phyloP scores from a whole-genome alignment of 2,888 invertebrate species.

The Oscheius sp. region DNA sequence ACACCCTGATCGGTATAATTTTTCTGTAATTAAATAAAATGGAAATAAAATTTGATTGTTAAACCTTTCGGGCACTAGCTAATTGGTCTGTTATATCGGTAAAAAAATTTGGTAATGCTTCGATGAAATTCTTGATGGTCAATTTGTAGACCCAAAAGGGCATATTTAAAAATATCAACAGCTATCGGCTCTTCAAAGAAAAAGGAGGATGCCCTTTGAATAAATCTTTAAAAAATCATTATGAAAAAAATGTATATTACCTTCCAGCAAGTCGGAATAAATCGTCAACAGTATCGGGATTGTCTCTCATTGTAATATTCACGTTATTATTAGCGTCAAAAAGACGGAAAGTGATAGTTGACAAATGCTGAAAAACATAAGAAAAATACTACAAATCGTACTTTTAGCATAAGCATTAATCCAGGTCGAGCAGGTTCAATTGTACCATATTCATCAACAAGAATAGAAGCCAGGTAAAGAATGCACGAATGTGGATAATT shows the following conservation, averaged over 20 bases:
- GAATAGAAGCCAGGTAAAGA: conserved; percentile 78
- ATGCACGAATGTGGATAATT: conserved; percentile 84
- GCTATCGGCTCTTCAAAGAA: conserved; percentile 83
- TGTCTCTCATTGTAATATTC: conserved; percentile 83
- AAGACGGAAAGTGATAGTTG: conserved; percentile 36
- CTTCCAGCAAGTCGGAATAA: conserved; percentile 86
- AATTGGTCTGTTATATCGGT: conserved; percentile 82
- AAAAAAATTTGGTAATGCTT: conserved; percentile 92
- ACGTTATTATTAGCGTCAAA: conserved; percentile 3
- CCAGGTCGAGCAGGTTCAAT: conserved; percentile 81
- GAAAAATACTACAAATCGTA: conserved; percentile 66
- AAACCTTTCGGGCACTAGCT: conserved; percentile 42
- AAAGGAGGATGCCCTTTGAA: conserved; percentile 85
- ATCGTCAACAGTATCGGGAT: conserved; percentile 98
- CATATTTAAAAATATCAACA: conserved; percentile 83
- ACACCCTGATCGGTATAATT: neutral
- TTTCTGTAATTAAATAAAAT: neutral
- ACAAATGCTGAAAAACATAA: conserved; percentile 25
- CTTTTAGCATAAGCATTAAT: conserved; percentile 85
- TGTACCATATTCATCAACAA: conserved; percentile 56
- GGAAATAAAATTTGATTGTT: neutral
- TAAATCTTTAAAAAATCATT: conserved; percentile 74
- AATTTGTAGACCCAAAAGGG: conserved; percentile 82
- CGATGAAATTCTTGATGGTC: conserved; percentile 74
- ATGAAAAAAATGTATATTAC: conserved; percentile 55